Percentiles rank a stretch among this genome's conserved stretches.
These are phyloP conservation scores for Ibycter americanus DNA, from an alignment of 2,797 vertebrate genomes.

Conservation along the genomic window DNA sequence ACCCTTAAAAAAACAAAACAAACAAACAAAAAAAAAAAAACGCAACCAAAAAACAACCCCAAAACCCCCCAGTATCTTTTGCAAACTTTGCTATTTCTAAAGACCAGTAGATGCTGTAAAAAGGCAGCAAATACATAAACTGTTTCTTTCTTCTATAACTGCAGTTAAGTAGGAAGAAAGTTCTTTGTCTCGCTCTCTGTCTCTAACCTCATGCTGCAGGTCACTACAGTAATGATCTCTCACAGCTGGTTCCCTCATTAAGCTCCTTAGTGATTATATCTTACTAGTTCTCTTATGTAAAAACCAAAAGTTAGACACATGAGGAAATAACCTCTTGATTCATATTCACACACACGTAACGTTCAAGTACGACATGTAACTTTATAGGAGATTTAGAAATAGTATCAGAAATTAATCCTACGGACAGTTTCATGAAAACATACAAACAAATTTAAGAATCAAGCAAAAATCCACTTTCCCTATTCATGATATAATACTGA, in stretches of 20 bases:
- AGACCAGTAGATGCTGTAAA: neutral
- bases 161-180: constrained; percentile 12
- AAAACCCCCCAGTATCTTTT: fast-evolving
- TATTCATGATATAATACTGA: neutral
- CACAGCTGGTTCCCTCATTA: constrained; percentile 46
- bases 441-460: neutral
- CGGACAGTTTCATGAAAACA: neutral
- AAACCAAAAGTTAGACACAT: neutral
- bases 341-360: neutral
- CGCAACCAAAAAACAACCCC: fast-evolving
- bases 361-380: neutral
- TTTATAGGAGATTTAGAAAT: neutral
- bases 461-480: neutral
- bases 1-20: neutral
- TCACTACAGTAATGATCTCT: constrained; percentile 49
- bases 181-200: constrained; percentile 16
- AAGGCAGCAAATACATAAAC: neutral
- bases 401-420: neutral
- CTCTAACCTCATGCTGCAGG: constrained; percentile 22
- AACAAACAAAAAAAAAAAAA: fast-evolving
- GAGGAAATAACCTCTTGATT: constrained; percentile 6
- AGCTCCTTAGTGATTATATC: constrained; percentile 9
- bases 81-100: neutral
- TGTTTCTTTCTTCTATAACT: neutral
- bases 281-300: neutral